phyloP scores from a whole-genome alignment of 2,113 vertebrate genomes.

The Malurus cyaneus region DNA sequence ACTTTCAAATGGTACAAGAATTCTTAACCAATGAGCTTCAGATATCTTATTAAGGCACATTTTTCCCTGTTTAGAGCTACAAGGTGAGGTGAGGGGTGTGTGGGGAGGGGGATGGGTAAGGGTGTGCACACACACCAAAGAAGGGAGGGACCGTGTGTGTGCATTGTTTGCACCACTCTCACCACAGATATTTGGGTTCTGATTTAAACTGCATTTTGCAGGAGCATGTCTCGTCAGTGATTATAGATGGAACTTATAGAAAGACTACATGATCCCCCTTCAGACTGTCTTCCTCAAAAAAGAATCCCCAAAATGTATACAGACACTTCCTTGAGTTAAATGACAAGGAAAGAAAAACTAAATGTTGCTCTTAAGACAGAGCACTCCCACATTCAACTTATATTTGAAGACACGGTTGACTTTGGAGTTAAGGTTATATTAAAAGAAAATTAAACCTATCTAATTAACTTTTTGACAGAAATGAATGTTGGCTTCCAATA shows the following conservation, averaged over 20 bases:
- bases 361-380: not conserved
- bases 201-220: not conserved
- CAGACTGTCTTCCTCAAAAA: not conserved
- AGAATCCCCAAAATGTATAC: not conserved
- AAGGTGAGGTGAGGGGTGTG: not conserved
- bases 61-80: not conserved
- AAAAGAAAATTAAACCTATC: not conserved
- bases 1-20: not conserved
- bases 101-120: too few species aligned
- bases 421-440: not conserved
- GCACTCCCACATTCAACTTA: not conserved
- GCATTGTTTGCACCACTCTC: not conserved
- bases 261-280: not conserved
- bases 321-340: not conserved
- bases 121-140: too few species aligned
- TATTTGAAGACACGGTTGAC: not conserved
- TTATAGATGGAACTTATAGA: not conserved
- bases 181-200: not conserved
- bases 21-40: not conserved
- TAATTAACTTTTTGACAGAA: not conserved
- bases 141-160: accelerated
- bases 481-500: not conserved
- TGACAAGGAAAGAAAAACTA: not conserved
- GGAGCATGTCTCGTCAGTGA: not conserved
- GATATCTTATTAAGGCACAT: not conserved